These are phyloP conservation scores for Moxostoma hubbsi DNA, from an alignment of 2,797 vertebrate species.

Conservation along the genomic window DNA sequence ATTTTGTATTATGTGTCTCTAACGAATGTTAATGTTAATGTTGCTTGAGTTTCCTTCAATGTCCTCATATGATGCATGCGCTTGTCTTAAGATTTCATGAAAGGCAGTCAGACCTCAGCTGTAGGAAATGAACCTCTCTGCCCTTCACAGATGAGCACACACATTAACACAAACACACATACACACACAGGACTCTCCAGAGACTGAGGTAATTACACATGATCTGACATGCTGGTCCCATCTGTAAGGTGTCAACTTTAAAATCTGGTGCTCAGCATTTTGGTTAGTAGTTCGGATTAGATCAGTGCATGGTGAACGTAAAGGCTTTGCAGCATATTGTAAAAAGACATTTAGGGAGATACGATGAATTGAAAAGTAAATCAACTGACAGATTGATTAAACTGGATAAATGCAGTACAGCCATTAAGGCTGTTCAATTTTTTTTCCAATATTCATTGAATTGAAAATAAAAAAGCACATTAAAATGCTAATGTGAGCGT, in stretches of 20 bases:
- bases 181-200: conserved; percentile 29
- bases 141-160: conserved; percentile 26
- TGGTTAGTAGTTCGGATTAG: conserved; percentile 14
- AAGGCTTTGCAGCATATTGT: too few relatives aligned
- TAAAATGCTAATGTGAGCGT: too few relatives aligned
- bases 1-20: neutral
- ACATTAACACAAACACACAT: neutral
- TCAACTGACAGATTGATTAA: neutral
- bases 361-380: too few relatives aligned
- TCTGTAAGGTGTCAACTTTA: conserved; percentile 49
- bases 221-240: conserved; percentile 46
- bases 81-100: conserved; percentile 40
- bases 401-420: neutral
- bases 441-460: too few relatives aligned
- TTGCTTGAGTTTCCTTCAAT: conserved; percentile 24
- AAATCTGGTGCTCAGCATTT: conserved; percentile 6
- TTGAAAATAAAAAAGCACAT: too few relatives aligned
- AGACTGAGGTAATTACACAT: conserved; percentile 53
- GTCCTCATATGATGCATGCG: conserved; percentile 7
- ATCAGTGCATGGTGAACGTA: neutral
- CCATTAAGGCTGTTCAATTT: too few relatives aligned
- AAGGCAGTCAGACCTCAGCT: conserved; percentile 43
- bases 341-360: too few relatives aligned
- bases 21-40: conserved; percentile 8
- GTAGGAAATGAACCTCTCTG: conserved; percentile 45